A percentile compares a stretch with the other conserved stretches of the same genome.
These are phyloP conservation scores for Ariopsis seemanni DNA, from an alignment of 2,113 vertebrate genomes.

Conservation along the genomic window DNA sequence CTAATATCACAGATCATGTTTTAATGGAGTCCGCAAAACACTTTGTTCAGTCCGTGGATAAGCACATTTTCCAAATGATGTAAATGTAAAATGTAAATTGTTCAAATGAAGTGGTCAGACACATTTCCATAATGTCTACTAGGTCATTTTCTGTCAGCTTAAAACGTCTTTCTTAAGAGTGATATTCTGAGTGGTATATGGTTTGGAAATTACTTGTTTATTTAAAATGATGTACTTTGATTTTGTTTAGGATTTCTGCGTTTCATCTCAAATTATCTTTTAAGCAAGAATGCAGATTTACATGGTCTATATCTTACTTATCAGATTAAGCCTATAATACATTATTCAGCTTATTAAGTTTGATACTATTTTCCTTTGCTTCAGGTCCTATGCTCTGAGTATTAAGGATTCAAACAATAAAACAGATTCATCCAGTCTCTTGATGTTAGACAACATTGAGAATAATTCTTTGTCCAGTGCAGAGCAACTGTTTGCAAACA, in stretches of 20 bases:
- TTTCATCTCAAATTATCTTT: background rate
- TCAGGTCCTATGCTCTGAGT: conserved; percentile 51
- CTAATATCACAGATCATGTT: background rate
- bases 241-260: background rate
- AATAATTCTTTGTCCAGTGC: conserved; percentile 31
- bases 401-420: background rate
- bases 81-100: background rate
- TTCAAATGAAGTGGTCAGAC: background rate
- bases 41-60: background rate
- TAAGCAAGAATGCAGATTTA: background rate
- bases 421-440: background rate
- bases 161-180: background rate
- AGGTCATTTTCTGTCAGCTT: background rate
- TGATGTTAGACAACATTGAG: conserved; percentile 46
- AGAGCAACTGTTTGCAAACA: background rate
- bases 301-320: background rate
- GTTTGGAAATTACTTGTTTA: background rate
- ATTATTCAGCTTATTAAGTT: background rate
- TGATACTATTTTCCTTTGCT: conserved; percentile 18
- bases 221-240: background rate
- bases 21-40: background rate
- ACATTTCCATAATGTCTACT: background rate
- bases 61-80: background rate
- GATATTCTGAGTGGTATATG: background rate
- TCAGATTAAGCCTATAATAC: background rate